These are phyloP conservation scores for Machimus atricapillus DNA, from an alignment of 2,888 invertebrate genomes.

Conservation along the genomic window DNA sequence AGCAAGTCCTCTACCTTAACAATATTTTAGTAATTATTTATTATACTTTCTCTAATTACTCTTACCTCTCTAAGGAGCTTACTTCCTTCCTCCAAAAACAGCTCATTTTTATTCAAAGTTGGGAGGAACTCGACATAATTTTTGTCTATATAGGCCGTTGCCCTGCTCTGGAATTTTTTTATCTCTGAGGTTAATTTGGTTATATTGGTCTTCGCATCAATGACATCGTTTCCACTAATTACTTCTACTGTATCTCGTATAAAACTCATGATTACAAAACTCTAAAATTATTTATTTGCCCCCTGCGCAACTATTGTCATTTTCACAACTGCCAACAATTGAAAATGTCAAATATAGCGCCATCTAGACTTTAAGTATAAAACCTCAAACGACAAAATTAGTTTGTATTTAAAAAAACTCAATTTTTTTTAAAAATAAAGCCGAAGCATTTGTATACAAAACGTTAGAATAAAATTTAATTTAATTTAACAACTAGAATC, in stretches of 20 bases:
- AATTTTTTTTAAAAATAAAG: neutral
- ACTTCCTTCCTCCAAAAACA: conserved; percentile 56
- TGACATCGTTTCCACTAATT: conserved; percentile 48
- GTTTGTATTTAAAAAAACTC: neutral
- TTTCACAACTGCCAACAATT: neutral
- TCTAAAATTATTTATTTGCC: neutral
- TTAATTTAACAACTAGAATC: too few relatives aligned
- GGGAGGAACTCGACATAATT: conserved; percentile 59
- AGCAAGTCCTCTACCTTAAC: conserved; percentile 52
- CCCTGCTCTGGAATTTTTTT: conserved; percentile 57
- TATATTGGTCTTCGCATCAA: conserved; percentile 55
- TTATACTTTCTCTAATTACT: neutral
- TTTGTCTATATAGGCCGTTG: conserved; percentile 58
- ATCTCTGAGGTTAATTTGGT: conserved; percentile 55
- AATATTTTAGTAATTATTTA: neutral
- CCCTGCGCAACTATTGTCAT: neutral
- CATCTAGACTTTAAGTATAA: neutral
- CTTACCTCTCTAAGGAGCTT: conserved; percentile 54
- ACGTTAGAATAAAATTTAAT: too few relatives aligned
- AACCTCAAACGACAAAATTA: neutral
- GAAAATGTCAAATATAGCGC: neutral
- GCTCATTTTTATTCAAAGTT: conserved; percentile 56
- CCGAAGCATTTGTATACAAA: too few relatives aligned
- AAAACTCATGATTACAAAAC: conserved; percentile 45
- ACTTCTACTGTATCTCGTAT: conserved; percentile 49